Evolutionary conservation across 2,113 vertebrate genomes (phyloP), one percentile per base, ranked within the genome.

Genomic region (Xiphias gladius): DNA sequence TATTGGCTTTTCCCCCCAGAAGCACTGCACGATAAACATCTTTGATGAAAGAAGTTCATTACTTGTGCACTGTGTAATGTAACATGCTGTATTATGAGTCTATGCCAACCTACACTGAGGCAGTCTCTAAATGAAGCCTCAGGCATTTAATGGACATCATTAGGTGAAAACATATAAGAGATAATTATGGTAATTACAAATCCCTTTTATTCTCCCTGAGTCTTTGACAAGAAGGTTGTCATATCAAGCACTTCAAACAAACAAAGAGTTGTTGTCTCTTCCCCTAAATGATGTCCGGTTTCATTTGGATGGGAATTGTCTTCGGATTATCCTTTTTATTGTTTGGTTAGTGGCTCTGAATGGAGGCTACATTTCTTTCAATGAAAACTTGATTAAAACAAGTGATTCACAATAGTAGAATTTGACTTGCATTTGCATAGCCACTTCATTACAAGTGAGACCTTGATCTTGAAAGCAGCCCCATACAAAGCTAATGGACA

Each of bases 121-220:
- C 86, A 52, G 88, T 10, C 83, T 88, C 88, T 76, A 85, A 93
- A 92, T 92, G 92, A 93, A 92, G 93, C 86, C 82, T 86, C 83
- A 71, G 83, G 83, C 79, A 86, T 88, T 92, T 91, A 94, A 94
- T 90, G 92, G 93, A 93, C 92, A 92, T 93, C 92, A 94, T 93
- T 95, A 94, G 94, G 93, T 95, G 91, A 93, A 93, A 94, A 94
- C 91, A 93, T 92, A 92, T 94, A 94, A 94, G 90, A 94, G 91
- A 93, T 94, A 93, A 95, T 95, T 94, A 94, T 93, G 92, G 91
- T 94, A 93, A 94, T 94, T 94, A 94, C 92, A 92, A 93, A 90
- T 94, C 88, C 91, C 89, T 92, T 95, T 94, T 92, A 91, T 93
- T 94, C 89, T 57, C 86, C 92, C 82, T 82, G 91, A 94, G 92